Conservation (phyloP, 1,140 invertebrate species). For the Oedothorax gibbosus region DNA sequence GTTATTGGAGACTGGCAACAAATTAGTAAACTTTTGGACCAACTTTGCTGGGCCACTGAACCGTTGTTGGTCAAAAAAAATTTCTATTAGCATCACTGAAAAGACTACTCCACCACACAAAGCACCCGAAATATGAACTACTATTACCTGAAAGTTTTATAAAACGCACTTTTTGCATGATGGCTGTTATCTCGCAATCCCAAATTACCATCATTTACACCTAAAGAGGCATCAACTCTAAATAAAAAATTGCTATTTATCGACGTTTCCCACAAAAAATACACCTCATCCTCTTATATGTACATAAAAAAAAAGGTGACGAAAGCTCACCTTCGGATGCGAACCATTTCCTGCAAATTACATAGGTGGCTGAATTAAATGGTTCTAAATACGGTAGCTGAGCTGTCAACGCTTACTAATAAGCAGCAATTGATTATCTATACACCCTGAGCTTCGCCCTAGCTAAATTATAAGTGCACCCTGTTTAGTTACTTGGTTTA, state of each 20-base stretch:
- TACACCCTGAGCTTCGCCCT: not conserved
- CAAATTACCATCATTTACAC: slow-evolving; percentile 32
- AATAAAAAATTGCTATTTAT: slow-evolving; percentile 50
- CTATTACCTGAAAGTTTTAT: too few species aligned
- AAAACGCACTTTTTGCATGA: not conserved
- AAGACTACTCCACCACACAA: too few species aligned
- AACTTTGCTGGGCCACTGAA: too few species aligned
- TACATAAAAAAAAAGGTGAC: slow-evolving; percentile 21
- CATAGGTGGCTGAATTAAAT: slow-evolving; percentile 28
- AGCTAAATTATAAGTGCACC: not conserved
- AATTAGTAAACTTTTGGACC: too few species aligned
- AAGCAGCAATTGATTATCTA: slow-evolving; percentile 29
- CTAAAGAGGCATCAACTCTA: not conserved
- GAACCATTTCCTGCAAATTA: slow-evolving; percentile 42
- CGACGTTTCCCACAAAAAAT: not conserved
- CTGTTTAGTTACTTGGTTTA: not conserved
- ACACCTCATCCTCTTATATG: not conserved
- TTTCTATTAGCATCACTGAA: too few species aligned
- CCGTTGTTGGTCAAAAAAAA: too few species aligned
- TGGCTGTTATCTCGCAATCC: not conserved
- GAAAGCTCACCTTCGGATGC: slow-evolving; percentile 32
- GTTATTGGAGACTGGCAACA: too few species aligned
- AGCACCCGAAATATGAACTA: too few species aligned
- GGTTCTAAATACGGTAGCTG: slow-evolving; percentile 36
- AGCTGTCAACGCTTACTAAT: slow-evolving; percentile 53